Evolutionary conservation across 2,888 invertebrate genomes (phyloP), one percentile per base, ranked within the genome.

Genomic region (Diaprepes abbreviatus): DNA sequence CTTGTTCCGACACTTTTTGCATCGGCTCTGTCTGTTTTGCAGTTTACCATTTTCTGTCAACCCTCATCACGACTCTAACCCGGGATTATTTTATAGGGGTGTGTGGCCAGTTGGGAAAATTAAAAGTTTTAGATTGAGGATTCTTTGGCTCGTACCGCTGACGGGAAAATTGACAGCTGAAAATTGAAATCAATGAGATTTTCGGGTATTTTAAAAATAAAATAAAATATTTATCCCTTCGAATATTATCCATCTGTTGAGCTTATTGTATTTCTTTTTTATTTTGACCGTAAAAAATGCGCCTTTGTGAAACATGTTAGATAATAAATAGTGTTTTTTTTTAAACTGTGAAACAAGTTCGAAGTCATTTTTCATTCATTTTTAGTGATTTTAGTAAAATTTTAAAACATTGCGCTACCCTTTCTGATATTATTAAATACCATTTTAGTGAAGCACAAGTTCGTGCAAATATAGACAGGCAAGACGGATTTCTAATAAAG

Each of bases 61-160:
- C 66, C 66, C 66, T 67, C 24, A 54, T 67, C 66, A 60, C 24
- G 14, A 40, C 9, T 19, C 28, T n/a, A 50, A 66, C 40, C 59
- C 59, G 31, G 38, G 40, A 54, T 59, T 60, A 59, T 60, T 67
- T 52, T 40, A 38, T 19, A 33, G 66, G 52, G 66, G 48, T 50
- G 48, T 12, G 14, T 48, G 65, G 66, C 59, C 66, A 66, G 66
- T 33, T 36, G 66, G 58, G 66, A 63, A 63, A 68, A 68, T 68
- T 68, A 63, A 68, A 68, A 68, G 48, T 68, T 68, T 68, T 57
- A 50, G 55, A 67, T 67, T 52, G 62, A 55, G 57, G 57, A 63
- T 57, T 68, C 45, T 68, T 68, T 28, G 33, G 36, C 3, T 43
- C 38, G 33, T n/a, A 21, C 14, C 10, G 43, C 6, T 43, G 55